Conservation (phyloP, 2,113 vertebrate genomes). For the Tauraco erythrolophus region DNA sequence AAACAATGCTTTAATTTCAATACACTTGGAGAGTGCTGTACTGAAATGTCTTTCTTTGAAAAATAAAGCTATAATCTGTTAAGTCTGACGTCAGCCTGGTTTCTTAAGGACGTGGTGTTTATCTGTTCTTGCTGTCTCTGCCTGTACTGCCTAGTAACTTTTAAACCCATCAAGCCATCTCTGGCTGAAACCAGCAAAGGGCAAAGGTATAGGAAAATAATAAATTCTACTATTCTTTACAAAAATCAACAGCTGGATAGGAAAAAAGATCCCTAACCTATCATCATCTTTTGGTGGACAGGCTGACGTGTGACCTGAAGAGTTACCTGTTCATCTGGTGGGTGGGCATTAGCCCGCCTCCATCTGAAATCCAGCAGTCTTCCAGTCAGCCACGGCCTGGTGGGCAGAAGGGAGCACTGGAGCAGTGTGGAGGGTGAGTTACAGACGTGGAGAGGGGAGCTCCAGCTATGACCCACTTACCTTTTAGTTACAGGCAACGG, state of each 20-base stretch:
- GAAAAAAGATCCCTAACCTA: neutral
- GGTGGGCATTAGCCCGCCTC: neutral
- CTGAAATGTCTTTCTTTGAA: neutral
- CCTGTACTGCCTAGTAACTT: neutral
- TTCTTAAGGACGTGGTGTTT: neutral
- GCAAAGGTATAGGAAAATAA: no score
- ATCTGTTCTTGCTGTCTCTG: neutral
- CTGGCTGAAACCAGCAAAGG: neutral
- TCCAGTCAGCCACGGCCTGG: accelerated
- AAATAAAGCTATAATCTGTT: neutral
- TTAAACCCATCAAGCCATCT: neutral
- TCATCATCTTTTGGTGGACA: neutral
- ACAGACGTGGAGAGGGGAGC: neutral
- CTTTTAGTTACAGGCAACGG: neutral
- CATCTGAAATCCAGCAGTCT: accelerated
- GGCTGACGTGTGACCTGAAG: no score
- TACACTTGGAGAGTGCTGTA: neutral
- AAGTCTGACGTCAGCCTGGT: neutral
- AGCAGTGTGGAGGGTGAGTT: neutral
- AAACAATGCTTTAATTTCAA: neutral
- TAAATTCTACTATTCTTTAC: neutral
- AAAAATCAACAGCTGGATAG: neutral
- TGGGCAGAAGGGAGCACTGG: neutral
- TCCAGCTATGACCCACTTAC: neutral
- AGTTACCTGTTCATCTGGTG: neutral